Evolutionary conservation across 2,113 vertebrate species (phyloP).

Genomic region (Agelaius phoeniceus): DNA sequence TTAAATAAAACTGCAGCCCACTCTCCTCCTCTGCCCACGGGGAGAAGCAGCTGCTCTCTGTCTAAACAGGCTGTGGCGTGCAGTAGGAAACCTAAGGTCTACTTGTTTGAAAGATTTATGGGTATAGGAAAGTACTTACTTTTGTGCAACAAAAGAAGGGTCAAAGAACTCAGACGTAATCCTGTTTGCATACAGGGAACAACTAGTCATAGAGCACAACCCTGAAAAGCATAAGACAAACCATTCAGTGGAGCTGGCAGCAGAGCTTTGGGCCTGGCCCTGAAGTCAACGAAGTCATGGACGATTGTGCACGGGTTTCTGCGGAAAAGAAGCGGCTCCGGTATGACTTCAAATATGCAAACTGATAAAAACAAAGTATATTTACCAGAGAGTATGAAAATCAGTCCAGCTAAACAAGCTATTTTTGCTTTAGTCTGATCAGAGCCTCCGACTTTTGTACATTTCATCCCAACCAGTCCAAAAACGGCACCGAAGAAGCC

Average conservation of each 20-base stretch:
- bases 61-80: background rate
- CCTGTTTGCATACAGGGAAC: constrained; percentile 90
- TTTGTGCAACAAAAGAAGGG: constrained; percentile 84
- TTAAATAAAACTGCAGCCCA: background rate
- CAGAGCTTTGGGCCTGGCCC: constrained; percentile 5
- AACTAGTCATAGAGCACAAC: constrained; percentile 89
- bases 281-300: background rate
- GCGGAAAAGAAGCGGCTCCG: background rate
- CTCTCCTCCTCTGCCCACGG: background rate
- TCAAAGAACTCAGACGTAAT: constrained; percentile 88
- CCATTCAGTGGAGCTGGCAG: background rate
- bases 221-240: constrained; percentile 76
- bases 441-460: constrained; percentile 93
- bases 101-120: background rate
- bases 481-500: constrained; percentile 91
- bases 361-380: constrained; percentile 33
- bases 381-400: constrained; percentile 91
- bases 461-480: constrained; percentile 95
- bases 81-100: background rate
- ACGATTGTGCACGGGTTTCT: background rate
- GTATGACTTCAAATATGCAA: background rate
- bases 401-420: constrained; percentile 86
- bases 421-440: constrained; percentile 89
- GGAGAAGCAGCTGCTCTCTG: background rate
- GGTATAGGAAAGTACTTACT: constrained; percentile 81